Evolutionary conservation across 1,140 invertebrate species (phyloP).

Genomic region (Calephelis virginiensis): DNA sequence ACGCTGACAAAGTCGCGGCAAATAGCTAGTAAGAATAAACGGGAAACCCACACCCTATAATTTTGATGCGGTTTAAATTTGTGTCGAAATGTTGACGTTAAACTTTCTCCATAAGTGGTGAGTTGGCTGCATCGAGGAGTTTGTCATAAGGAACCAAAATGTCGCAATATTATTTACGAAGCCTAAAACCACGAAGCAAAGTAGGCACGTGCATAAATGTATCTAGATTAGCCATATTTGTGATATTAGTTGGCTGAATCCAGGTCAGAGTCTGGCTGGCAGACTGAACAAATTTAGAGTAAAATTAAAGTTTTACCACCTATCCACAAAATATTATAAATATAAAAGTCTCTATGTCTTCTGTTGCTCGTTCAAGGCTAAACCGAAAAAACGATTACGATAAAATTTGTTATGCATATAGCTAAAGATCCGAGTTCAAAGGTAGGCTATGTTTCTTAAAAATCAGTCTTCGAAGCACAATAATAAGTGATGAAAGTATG

Average conservation of each 20-base stretch:
- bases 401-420: no score
- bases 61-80: neutral
- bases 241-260: neutral
- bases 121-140: neutral
- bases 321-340: no score
- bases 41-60: slow-evolving; percentile 1
- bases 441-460: no score
- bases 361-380: no score
- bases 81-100: slow-evolving; percentile 7
- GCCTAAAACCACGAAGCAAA: neutral
- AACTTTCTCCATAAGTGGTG: slow-evolving; percentile 9
- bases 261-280: neutral
- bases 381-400: no score
- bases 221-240: neutral
- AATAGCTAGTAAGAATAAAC: neutral
- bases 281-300: no score
- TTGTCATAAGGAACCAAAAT: neutral
- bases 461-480: no score
- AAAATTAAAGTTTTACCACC: no score
- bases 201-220: neutral
- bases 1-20: neutral
- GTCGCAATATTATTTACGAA: neutral
- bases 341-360: no score
- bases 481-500: no score
- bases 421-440: no score